Evolutionary conservation across 2,888 invertebrate species (phyloP), one percentile per base, ranked within the genome.

Genomic region (Epirrhoe tristata): DNA sequence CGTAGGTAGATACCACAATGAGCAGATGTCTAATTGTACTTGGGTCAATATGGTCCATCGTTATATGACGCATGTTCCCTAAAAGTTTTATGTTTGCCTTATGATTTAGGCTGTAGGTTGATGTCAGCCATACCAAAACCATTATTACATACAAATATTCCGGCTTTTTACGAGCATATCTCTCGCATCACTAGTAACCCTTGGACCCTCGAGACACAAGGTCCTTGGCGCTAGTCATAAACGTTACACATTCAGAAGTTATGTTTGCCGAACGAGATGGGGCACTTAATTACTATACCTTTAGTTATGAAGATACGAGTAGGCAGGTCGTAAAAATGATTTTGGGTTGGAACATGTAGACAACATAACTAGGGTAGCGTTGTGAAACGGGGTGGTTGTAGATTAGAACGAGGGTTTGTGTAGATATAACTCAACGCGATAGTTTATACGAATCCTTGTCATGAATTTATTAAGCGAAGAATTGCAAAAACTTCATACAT

Each of bases 221-320:
- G 66, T 70, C 55, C 70, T 68, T 53, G 58, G 58, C 59, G 70
- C 57, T 61, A 70, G 60, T 69, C 74, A 65, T 74, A 74, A 74
- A 74, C 70, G 70, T 66, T 66, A 64, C 67, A 34, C 73, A 72
- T 74, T 72, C 69, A 51, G 51, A 62, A 72, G 74, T 70, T 70
- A 72, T 70, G 67, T 65, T 69, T 58, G 63, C 34, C 52, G 58
- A 72, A 74, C 67, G 67, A 64, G 67, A 65, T 65, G 68, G 63
- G 63, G 50, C 43, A 65, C 54, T 68, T 68, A 68, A 68, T 68
- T 68, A 68, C 63, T 58, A 31, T 60, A 64, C 61, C 68, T 64
- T 59, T 62, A 54, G 67, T 58, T 67, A 63, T 68, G 55, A 64
- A 68, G 61, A 64, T 62, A 60, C 56, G 48, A 2, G 16, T 57